Percentiles rank a stretch among this genome's conserved stretches.
Conservation (phyloP, 2,888 invertebrate genomes). For the Drosophila austrosaltans region DNA sequence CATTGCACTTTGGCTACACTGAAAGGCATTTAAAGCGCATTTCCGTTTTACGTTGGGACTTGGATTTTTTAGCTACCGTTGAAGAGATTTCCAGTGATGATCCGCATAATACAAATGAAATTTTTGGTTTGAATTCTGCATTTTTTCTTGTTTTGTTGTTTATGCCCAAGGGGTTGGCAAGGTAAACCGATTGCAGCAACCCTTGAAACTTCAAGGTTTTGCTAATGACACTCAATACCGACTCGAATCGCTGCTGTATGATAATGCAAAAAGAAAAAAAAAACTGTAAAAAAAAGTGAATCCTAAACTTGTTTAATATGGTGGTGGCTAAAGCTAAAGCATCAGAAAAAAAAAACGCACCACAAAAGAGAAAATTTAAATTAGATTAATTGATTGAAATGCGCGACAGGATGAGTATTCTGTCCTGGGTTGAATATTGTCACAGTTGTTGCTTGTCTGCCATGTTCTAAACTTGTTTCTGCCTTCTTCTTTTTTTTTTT, state of each 20-base stretch:
- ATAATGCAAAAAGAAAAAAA: slow-evolving; percentile 51
- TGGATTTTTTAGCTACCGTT: slow-evolving; percentile 47
- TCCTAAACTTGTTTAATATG: slow-evolving; percentile 67
- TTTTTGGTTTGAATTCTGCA: slow-evolving; percentile 25
- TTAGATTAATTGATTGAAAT: slow-evolving; percentile 83
- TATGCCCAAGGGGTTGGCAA: slow-evolving; percentile 33
- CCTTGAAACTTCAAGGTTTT: slow-evolving; percentile 44
- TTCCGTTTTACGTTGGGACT: slow-evolving; percentile 55
- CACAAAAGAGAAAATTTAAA: slow-evolving; percentile 78
- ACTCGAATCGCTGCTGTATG: slow-evolving; percentile 63
- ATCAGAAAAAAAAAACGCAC: slow-evolving; percentile 36
- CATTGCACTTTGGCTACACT: slow-evolving; percentile 80
- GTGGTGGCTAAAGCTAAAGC: slow-evolving; percentile 57
- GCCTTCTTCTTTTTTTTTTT: slow-evolving; percentile 15
- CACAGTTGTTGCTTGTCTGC: slow-evolving; percentile 70
- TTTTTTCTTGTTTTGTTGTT: slow-evolving; percentile 13
- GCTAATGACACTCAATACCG: slow-evolving; percentile 62
- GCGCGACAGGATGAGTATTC: slow-evolving; percentile 40
- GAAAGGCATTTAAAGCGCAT: slow-evolving; percentile 78
- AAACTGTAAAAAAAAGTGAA: slow-evolving; percentile 13
- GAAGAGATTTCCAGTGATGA: slow-evolving; percentile 47
- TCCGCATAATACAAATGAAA: slow-evolving; percentile 61
- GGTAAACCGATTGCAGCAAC: slow-evolving; percentile 56
- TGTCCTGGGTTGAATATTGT: slow-evolving; percentile 32
- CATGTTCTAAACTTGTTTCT: slow-evolving; percentile 48